phyloP scores from a whole-genome alignment of 1,140 invertebrate genomes.

The Lordiphosa collinella region DNA sequence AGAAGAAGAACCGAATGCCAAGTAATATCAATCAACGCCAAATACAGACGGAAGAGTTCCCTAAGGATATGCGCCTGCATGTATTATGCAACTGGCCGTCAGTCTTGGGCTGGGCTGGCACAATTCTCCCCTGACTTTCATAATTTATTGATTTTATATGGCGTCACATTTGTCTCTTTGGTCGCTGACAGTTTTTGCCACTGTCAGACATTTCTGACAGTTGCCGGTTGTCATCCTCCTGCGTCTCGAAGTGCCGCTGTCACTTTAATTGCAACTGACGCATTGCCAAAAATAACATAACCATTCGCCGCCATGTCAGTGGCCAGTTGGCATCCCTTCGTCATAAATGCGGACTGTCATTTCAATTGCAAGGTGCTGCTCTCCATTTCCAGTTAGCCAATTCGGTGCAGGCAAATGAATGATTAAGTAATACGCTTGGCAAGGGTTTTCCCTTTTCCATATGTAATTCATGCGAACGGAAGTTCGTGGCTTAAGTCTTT shows the following conservation, averaged over 20 bases:
- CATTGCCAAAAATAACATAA: slow-evolving; percentile 60
- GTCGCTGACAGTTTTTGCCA: slow-evolving; percentile 71
- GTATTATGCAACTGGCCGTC: slow-evolving; percentile 59
- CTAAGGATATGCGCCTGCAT: slow-evolving; percentile 60
- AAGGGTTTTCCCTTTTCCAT: slow-evolving; percentile 26
- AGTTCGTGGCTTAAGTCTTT: slow-evolving; percentile 62
- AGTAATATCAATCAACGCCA: slow-evolving; percentile 73
- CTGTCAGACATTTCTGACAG: slow-evolving; percentile 68
- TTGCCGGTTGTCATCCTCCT: slow-evolving; percentile 63
- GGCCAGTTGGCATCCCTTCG: slow-evolving; percentile 6
- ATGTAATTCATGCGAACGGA: slow-evolving; percentile 27
- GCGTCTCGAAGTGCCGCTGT: slow-evolving; percentile 33
- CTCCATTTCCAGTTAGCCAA: slow-evolving; percentile 1
- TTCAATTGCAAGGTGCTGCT: slow-evolving; percentile 67
- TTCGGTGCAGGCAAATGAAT: slow-evolving; percentile 30
- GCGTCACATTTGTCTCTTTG: slow-evolving; percentile 71
- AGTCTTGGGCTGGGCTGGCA: slow-evolving; percentile 4
- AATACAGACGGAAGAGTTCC: slow-evolving; percentile 46
- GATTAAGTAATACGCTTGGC: slow-evolving; percentile 65
- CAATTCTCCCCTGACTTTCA: slow-evolving; percentile 28
- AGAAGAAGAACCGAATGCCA: slow-evolving; percentile 8
- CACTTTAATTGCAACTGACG: slow-evolving; percentile 74
- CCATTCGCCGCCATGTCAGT: slow-evolving; percentile 20
- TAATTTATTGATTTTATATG: slow-evolving; percentile 79
- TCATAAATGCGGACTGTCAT: slow-evolving; percentile 67